Conservation (phyloP, 2,797 vertebrate genomes). For the Coranthus polyacanthus region DNA sequence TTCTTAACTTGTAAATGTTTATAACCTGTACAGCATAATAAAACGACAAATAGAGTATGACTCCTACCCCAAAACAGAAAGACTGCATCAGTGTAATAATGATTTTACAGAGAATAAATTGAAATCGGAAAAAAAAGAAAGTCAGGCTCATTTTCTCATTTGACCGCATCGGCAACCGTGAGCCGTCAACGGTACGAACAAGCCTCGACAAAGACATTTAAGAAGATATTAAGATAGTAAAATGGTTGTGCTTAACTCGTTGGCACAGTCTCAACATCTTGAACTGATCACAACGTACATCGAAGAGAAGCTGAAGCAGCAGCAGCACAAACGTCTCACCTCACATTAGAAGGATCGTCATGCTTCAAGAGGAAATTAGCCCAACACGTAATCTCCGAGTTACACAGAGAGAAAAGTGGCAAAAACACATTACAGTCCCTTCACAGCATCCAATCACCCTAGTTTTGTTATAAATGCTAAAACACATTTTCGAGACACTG, state of each 20-base stretch:
- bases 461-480: conserved; percentile 76
- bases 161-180: conserved; percentile 45
- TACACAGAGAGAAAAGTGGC: conserved; percentile 33
- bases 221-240: conserved; percentile 55
- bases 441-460: conserved; percentile 60
- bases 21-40: conserved; percentile 78
- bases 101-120: conserved; percentile 60
- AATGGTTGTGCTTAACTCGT: conserved; percentile 67
- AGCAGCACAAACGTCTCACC: conserved; percentile 64
- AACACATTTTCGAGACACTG: conserved; percentile 80
- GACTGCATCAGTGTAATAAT: conserved; percentile 71
- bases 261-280: conserved; percentile 73
- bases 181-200: conserved; percentile 59
- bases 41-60: conserved; percentile 73
- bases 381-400: conserved; percentile 5
- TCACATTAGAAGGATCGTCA: conserved; percentile 60
- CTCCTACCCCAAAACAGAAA: conserved; percentile 62
- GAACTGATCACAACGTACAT: conserved; percentile 63
- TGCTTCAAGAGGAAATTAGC: conserved; percentile 50
- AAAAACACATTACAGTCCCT: conserved; percentile 27
- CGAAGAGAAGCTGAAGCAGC: conserved; percentile 64
- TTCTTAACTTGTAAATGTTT: conserved; percentile 76
- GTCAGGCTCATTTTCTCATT: conserved; percentile 65
- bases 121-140: conserved; percentile 41
- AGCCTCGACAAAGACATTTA: conserved; percentile 54